Base-by-base conservation (phyloP, 2,797 vertebrate species). In the Scarus forsteni region DNA sequence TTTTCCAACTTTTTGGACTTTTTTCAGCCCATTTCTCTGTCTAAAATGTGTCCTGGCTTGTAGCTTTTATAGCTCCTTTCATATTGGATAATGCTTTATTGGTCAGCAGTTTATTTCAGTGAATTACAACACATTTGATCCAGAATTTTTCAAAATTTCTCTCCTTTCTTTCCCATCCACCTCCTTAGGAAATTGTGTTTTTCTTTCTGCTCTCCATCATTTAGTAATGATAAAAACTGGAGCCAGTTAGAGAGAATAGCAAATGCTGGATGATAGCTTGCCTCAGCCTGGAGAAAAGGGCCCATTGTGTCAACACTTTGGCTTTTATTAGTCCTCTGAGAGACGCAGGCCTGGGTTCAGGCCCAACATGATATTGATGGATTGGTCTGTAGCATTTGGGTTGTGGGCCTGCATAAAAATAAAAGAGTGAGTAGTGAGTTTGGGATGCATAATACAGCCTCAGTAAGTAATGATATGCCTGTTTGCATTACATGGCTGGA, bases 261-360 rank as follows among this genome's bases (percentile, higher is more conserved):
- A 75, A 66, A 75, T 60, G 57, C 71, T 67, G 56, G 82, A 75
- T 83, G 88, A 85, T 80, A 39, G 75, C 78, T 53, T 50, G 44
- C 71, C 72, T 70, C 64, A 68, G 80, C 48, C 61, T 78, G 77
- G 74, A 87, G 87, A 92, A 93, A 91, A 91, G 85, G 67, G 71
- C 89, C 38, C 86, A 83, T 94, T 91, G 87, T 92, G 90, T 94
- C 88, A 94, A 91, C 88, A 84, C 90, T 86, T 85, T 66, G 77
- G 75, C 69, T 88, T 92, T 93, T 94, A 93, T 91, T 86, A 88
- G 88, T 89, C 91, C 89, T 84, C n/a, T 0, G 85, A 84, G 90
- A 89, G 77, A 82, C 48, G 59, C 85, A 70, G 80, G 87, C 78
- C 85, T 66, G 60, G 72, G 85, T 88, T 89, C 82, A 87, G 89